Base-by-base conservation (phyloP, 2,888 invertebrate genomes). In the Aporophyla nigra region DNA sequence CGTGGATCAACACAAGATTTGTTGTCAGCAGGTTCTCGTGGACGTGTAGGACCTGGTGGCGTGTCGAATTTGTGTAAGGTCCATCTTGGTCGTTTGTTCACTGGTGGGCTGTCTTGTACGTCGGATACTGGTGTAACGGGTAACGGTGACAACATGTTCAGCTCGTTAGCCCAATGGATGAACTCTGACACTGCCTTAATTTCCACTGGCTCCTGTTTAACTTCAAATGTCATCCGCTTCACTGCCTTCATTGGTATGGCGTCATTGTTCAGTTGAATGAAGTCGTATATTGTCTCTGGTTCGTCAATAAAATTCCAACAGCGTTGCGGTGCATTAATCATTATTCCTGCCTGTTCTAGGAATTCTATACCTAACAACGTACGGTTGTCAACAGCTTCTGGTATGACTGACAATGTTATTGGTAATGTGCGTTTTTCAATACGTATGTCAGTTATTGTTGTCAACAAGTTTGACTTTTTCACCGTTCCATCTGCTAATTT, bases 301-400 rank as follows among this genome's bases (percentile, higher is more conserved):
- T 76, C 62, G 24, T 83, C 80, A 3, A 78, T 76, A 40, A 83
- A 87, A 9, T 76, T 43, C 83, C 85, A 87, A 5, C 40, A 46
- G 1, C 73, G 43, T 56, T 86, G 86, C 0, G 86, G 71, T 12
- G 84, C 9, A 58, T 85, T 6, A n/a, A n/a, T n/a, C n/a, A 78
- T 56, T 0, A 86, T 82, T 10, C 79, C 82, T 0, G 76, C 70
- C 14, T 66, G 27, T 58, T 85, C 81, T 14, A 87, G 19, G 51
- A 87, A 86, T 10, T 82, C 84, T 5, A 86, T 80, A 19, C 79
- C 82, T 16, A 85, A 46, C 0, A 85, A 49, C 0, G 84, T 84
- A 2, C 79, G 59, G n/a, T 78, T 80, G 12, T 80, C 33, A 54
- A n/a, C n/a, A 54, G 53, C n/a, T n/a, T 54, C 53, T 53, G 53